A percentile compares a stretch with the other conserved stretches of the same genome.
phyloP scores from a whole-genome alignment of 2,113 vertebrate genomes.

The Phodopus roborovskii region DNA sequence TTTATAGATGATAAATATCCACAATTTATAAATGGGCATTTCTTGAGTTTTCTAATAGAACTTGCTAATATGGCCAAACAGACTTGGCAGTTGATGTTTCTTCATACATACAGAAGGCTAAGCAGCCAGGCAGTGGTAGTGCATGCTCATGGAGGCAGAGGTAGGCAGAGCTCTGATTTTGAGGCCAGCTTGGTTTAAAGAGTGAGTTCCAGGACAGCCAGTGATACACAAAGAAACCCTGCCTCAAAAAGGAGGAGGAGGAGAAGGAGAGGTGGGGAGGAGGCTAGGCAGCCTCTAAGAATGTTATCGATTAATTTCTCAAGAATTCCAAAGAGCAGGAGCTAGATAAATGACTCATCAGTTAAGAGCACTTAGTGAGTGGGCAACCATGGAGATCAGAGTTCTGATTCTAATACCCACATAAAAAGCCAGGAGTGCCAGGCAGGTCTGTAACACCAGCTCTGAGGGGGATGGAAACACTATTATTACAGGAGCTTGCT shows the following conservation, averaged over 20 bases:
- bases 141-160: background rate
- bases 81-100: background rate
- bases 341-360: background rate
- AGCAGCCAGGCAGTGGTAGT: background rate
- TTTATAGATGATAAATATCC: background rate
- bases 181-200: background rate
- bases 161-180: background rate
- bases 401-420: background rate
- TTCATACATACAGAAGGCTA: background rate
- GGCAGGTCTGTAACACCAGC: background rate
- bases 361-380: background rate
- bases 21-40: background rate
- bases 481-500: background rate
- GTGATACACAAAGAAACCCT: background rate
- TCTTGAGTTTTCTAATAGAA: background rate
- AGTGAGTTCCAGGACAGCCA: background rate
- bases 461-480: background rate
- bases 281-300: background rate
- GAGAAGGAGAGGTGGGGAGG: fast-evolving
- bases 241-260: too few species aligned
- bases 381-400: background rate
- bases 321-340: background rate
- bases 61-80: background rate
- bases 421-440: background rate
- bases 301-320: background rate